Percentiles rank a stretch among this genome's conserved stretches.
Conservation (phyloP, 1,140 invertebrate species). For the Drosophila ironensis region DNA sequence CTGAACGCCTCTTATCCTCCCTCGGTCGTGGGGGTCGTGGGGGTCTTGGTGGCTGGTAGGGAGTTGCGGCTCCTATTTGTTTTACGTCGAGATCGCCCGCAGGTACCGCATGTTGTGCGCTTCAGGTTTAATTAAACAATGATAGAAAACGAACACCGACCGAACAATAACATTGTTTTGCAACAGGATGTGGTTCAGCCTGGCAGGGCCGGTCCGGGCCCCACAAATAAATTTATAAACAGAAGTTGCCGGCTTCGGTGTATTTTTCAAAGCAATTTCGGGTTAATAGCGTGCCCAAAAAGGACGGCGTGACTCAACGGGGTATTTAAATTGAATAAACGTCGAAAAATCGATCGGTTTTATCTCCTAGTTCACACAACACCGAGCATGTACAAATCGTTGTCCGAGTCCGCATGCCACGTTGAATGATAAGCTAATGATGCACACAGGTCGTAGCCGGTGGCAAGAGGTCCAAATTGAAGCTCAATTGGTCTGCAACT, state of each 20-base stretch:
- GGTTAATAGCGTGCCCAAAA: neutral
- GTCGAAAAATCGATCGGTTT: slow-evolving; percentile 29
- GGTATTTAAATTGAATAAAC: neutral
- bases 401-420: slow-evolving; percentile 14
- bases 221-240: too few species aligned
- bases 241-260: too few species aligned
- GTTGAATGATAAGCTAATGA: slow-evolving; percentile 70
- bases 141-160: slow-evolving; percentile 58
- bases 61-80: slow-evolving; percentile 27
- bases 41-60: neutral
- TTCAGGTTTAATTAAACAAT: slow-evolving; percentile 79
- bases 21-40: too few species aligned
- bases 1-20: too few species aligned
- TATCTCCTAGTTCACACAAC: slow-evolving; percentile 35
- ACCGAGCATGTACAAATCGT: slow-evolving; percentile 6
- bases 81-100: slow-evolving; percentile 44
- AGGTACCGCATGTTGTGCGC: slow-evolving; percentile 73
- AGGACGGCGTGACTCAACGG: neutral
- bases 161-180: slow-evolving; percentile 29
- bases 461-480: slow-evolving; percentile 34
- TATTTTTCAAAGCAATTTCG: neutral
- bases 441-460: slow-evolving; percentile 44
- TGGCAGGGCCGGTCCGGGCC: too few species aligned
- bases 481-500: slow-evolving; percentile 58
- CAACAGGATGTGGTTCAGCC: neutral